Percentiles rank a stretch among this genome's conserved stretches.
Evolutionary conservation across 2,113 vertebrate species (phyloP).

Genomic region (Colius striatus): DNA sequence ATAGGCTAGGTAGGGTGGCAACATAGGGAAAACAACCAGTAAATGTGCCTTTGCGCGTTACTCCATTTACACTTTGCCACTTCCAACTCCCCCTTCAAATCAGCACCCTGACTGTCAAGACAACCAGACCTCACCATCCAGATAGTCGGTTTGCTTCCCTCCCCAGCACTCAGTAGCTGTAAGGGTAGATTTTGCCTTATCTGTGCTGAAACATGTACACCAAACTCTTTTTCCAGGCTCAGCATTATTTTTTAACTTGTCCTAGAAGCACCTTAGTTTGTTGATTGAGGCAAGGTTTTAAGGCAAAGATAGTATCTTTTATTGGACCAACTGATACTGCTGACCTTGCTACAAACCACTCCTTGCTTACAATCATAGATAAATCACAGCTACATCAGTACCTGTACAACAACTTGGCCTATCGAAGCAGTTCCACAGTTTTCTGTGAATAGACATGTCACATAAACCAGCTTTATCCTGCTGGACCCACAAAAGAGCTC

Average conservation of each 20-base stretch:
- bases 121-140: background rate
- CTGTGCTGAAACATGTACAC: background rate
- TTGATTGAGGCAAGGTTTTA: background rate
- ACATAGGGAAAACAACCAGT: background rate
- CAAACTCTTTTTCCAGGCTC: background rate
- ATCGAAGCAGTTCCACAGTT: background rate
- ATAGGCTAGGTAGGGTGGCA: background rate
- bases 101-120: background rate
- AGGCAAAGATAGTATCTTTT: background rate
- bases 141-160: background rate
- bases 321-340: background rate
- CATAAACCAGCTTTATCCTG: background rate
- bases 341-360: background rate
- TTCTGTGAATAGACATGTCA: background rate
- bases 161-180: background rate
- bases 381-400: background rate
- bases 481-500: background rate
- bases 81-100: background rate
- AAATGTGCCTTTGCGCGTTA: background rate
- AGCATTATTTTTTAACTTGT: background rate
- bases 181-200: background rate
- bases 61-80: background rate
- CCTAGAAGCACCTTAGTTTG: background rate
- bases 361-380: background rate
- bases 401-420: background rate